Conservation (phyloP, 2,113 vertebrate species). For the Ceyx cyanopectus region DNA sequence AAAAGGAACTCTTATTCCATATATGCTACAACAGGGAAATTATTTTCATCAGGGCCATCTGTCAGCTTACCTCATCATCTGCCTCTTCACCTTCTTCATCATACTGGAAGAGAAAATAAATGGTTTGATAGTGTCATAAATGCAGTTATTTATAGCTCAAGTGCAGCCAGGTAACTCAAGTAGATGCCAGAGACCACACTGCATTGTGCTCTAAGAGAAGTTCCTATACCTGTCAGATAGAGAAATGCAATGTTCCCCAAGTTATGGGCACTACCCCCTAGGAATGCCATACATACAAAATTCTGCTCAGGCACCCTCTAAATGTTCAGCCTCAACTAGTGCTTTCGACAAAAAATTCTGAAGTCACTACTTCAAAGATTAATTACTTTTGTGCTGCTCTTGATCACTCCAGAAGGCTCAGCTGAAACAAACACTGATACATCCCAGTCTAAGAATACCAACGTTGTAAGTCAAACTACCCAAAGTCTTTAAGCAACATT, state of each 20-base stretch:
- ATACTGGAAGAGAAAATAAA: constrained; percentile 83
- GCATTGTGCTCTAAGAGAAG: background rate
- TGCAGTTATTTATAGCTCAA: background rate
- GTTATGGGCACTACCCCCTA: background rate
- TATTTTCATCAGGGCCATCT: constrained; percentile 15
- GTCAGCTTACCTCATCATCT: constrained; percentile 92
- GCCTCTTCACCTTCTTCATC: constrained; percentile 99
- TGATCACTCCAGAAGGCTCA: background rate
- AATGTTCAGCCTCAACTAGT: background rate
- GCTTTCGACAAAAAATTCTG: background rate
- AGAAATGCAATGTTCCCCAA: background rate
- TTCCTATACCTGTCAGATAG: background rate
- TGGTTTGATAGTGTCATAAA: background rate
- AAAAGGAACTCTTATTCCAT: background rate
- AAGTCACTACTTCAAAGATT: background rate
- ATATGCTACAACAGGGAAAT: background rate
- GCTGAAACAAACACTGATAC: background rate
- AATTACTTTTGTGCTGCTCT: background rate
- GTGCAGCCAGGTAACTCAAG: background rate
- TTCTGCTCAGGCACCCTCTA: background rate
- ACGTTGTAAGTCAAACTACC: background rate
- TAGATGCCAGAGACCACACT: background rate
- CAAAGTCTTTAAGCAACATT: background rate
- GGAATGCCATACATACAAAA: background rate
- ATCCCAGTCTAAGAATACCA: background rate